Base-by-base conservation (phyloP, 2,888 invertebrate species). In the Euplagia quadripunctaria region DNA sequence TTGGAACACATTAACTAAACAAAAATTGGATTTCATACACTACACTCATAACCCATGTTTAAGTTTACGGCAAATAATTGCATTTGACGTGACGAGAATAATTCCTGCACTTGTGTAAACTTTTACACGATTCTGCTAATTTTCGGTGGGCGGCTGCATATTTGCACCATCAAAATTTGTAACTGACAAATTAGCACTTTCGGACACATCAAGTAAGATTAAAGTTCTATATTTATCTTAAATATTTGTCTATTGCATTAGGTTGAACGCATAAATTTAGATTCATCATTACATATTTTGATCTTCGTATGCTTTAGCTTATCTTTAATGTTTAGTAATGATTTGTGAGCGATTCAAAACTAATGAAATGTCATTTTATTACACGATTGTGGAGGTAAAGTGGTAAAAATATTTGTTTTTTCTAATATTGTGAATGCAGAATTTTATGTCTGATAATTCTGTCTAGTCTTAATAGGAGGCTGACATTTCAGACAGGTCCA, bases 131-230 rank as follows among this genome's bases (percentile, higher is more conserved):
- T 83, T 81, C 85, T 80, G 86, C 85, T 86, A 87, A 84, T 85
- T 81, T 86, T 87, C 88, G 90, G 92, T 93, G 88, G 93, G 91
- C 89, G 89, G 90, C 76, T 94, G 94, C 94, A 94, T 92, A 90
- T 94, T 92, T 92, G 90, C 91, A 75, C 75, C 75, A 70, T 72
- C 70, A 91, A 89, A 82, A 86, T 87, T 86, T 82, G 83, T 86
- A 86, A 88, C 88, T 91, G 89, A 85, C 93, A 89, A 92, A 92
- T 95, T 95, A 94, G 86, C 95, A 93, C 93, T 86, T 90, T 89
- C 86, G 88, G 86, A 72, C 80, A 86, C 85, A 88, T 89, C 88
- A 89, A 93, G 89, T 89, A 89, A 89, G 87, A 83, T 82, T 61
- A 85, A 84, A 89, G 87, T 85, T 86, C 79, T 86, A 86, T 86